Conservation (phyloP, 2,113 vertebrate genomes). For the Saccopteryx bilineata region DNA sequence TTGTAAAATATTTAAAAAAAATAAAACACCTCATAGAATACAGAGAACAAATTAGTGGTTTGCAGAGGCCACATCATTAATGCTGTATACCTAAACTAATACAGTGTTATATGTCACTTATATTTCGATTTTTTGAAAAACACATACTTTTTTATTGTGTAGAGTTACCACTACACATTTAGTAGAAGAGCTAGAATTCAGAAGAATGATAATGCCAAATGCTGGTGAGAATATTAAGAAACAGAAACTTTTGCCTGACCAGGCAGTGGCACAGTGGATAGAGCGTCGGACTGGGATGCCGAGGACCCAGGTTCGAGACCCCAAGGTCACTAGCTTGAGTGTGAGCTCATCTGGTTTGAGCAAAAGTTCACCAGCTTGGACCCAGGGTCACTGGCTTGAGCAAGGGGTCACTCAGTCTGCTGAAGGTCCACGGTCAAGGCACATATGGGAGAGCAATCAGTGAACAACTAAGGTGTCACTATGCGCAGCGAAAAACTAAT, state of each 20-base stretch:
- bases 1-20: not conserved
- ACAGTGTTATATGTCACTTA: not conserved
- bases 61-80: not conserved
- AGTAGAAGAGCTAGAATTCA: not conserved
- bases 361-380: too few species aligned
- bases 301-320: too few species aligned
- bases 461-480: too few species aligned
- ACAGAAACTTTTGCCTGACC: not conserved
- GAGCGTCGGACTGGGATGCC: too few species aligned
- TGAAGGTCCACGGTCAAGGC: too few species aligned
- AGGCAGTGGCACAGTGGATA: too few species aligned
- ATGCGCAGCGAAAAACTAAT: too few species aligned
- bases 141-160: not conserved
- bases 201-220: not conserved
- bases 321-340: too few species aligned
- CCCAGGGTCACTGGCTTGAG: too few species aligned
- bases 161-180: not conserved
- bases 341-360: too few species aligned
- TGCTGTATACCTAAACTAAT: not conserved
- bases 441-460: too few species aligned
- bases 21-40: not conserved
- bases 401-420: too few species aligned
- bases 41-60: not conserved
- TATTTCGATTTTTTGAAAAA: not conserved
- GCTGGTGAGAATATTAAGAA: not conserved